These are phyloP conservation scores for Drosophila busckii DNA, from an alignment of 1,140 invertebrate genomes.

Conservation along the genomic window DNA sequence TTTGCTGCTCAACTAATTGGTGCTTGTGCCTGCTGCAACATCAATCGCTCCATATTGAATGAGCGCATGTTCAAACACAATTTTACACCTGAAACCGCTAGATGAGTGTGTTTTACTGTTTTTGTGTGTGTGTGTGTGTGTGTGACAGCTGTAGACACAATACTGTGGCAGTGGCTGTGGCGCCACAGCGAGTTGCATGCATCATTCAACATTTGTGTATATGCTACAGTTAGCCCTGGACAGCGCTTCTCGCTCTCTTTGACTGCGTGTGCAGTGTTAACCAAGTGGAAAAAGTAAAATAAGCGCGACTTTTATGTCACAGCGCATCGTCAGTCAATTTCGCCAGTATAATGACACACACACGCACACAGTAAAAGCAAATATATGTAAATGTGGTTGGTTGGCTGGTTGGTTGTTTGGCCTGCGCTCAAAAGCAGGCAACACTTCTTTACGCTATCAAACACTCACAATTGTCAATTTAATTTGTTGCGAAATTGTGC, in stretches of 20 bases:
- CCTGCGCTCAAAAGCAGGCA: no score
- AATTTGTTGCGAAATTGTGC: no score
- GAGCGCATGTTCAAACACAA: conserved; percentile 36
- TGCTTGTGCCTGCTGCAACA: no score
- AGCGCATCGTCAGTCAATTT: conserved; percentile 33
- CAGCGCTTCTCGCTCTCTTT: background rate
- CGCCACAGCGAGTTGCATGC: conserved; percentile 47
- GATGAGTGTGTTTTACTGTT: conserved; percentile 16
- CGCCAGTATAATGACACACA: no score
- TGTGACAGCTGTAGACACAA: conserved; percentile 1
- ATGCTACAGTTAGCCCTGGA: conserved; percentile 35
- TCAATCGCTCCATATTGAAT: no score
- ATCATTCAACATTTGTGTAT: conserved; percentile 57
- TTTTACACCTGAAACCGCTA: conserved; percentile 39
- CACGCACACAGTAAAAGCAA: no score
- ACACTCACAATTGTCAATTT: no score
- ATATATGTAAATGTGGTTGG: no score
- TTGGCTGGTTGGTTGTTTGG: no score
- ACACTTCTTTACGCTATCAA: no score
- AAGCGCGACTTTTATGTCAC: conserved; percentile 46
- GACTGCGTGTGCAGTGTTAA: conserved; percentile 33
- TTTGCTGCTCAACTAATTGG: conserved; percentile 50
- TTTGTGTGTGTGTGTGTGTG: conserved; percentile 10
- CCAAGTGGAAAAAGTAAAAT: conserved; percentile 59
- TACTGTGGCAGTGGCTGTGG: conserved; percentile 25